phyloP scores from a whole-genome alignment of 2,888 invertebrate species.

The Drosophila nigricruria region DNA sequence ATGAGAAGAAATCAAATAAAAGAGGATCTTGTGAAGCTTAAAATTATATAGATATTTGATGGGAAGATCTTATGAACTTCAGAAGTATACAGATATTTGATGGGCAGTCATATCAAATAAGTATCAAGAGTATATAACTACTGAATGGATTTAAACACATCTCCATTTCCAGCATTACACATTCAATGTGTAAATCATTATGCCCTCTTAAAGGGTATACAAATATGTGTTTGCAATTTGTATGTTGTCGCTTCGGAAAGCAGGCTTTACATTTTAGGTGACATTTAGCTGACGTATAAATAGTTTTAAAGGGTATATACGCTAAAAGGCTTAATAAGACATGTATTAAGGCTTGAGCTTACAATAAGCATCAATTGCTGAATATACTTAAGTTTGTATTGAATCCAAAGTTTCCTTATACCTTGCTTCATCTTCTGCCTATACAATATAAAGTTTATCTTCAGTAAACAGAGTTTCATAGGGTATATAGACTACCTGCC shows the following conservation, averaged over 20 bases:
- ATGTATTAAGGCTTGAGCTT: no score
- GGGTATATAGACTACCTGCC: background rate
- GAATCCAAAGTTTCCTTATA: background rate
- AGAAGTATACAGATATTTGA: no score
- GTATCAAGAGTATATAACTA: background rate
- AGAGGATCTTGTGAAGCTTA: no score
- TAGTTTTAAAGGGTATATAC: constrained; percentile 13
- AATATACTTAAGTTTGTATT: no score
- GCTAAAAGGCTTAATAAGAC: background rate
- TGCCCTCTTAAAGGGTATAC: background rate
- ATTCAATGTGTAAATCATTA: background rate
- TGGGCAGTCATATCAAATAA: background rate
- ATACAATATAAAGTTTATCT: no score
- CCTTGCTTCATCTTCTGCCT: background rate
- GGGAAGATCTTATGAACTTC: no score
- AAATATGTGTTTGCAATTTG: constrained; percentile 31
- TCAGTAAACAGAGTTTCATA: background rate
- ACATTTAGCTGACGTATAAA: background rate
- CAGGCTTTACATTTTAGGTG: constrained; percentile 19
- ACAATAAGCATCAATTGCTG: background rate
- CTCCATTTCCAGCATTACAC: background rate
- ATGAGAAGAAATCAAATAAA: no score
- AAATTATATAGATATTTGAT: background rate
- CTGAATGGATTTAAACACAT: fast-evolving
- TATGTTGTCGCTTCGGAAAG: constrained; percentile 33